Conservation (phyloP, 2,113 vertebrate genomes). For the Megaleporinus macrocephalus region DNA sequence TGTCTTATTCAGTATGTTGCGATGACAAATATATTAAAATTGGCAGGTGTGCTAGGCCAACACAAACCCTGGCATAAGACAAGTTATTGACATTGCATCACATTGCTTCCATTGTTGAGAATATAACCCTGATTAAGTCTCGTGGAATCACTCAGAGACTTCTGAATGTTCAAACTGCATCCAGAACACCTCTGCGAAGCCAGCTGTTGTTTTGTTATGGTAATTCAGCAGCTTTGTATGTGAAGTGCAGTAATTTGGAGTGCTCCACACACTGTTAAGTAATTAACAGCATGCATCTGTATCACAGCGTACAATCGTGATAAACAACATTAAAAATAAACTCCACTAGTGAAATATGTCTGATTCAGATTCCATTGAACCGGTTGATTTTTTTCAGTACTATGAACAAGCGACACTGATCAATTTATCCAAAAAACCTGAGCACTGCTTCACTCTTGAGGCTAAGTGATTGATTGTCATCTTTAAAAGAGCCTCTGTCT, state of each 20-base stretch:
- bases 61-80: neutral
- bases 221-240: constrained; percentile 7
- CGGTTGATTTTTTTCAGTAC: neutral
- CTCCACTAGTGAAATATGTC: neutral
- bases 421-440: neutral
- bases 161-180: neutral
- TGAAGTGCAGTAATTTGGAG: neutral
- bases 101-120: neutral
- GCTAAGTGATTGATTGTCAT: constrained; percentile 25
- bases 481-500: constrained; percentile 28
- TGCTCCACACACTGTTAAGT: neutral
- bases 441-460: neutral
- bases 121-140: neutral
- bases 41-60: neutral
- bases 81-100: neutral
- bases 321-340: neutral
- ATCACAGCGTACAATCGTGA: neutral
- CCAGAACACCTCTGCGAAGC: neutral
- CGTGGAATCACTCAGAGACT: neutral
- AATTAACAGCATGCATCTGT: constrained; percentile 14
- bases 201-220: constrained; percentile 26
- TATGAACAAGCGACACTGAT: neutral
- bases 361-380: neutral
- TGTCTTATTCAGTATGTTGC: too few relatives aligned
- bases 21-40: neutral